A percentile compares a stretch with the other conserved stretches of the same genome.
Evolutionary conservation across 1,140 invertebrate species (phyloP).

Genomic region (Aethina tumida): DNA sequence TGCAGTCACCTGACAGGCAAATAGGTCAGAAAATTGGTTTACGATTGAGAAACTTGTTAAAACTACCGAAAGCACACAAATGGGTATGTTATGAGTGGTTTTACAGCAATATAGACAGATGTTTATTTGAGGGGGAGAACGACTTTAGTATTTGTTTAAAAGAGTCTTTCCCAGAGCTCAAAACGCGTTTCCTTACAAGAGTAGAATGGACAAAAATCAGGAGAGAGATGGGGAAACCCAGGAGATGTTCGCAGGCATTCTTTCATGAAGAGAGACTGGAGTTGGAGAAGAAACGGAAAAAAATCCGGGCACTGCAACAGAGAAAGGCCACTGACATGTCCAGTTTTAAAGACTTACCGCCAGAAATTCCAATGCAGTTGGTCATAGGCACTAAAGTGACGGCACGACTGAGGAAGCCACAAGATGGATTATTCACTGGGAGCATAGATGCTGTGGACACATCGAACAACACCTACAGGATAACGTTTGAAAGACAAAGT

Average conservation of each 20-base stretch:
- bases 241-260: slow-evolving; percentile 88
- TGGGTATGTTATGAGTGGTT: slow-evolving; percentile 99
- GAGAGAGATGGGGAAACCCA: slow-evolving; percentile 93
- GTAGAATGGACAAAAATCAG: slow-evolving; percentile 94
- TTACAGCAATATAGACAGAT: slow-evolving; percentile 95
- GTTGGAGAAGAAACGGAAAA: slow-evolving; percentile 79
- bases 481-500: slow-evolving; percentile 89
- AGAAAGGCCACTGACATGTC: slow-evolving; percentile 76
- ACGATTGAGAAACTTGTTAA: slow-evolving; percentile 88
- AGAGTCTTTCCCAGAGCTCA: slow-evolving; percentile 90
- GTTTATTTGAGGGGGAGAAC: slow-evolving; percentile 91
- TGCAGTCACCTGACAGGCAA: slow-evolving; percentile 56
- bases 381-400: slow-evolving; percentile 96
- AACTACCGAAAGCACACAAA: slow-evolving; percentile 96
- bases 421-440: slow-evolving; percentile 95
- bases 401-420: slow-evolving; percentile 78
- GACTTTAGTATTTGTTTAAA: slow-evolving; percentile 92
- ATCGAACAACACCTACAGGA: slow-evolving; percentile 92
- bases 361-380: slow-evolving; percentile 91
- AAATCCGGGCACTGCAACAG: slow-evolving; percentile 91
- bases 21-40: slow-evolving; percentile 84
- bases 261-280: slow-evolving; percentile 90
- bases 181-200: slow-evolving; percentile 72
- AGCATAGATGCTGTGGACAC: slow-evolving; percentile 96
- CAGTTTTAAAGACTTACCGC: slow-evolving; percentile 81